Conservation (phyloP, 2,888 invertebrate genomes). For the Platynereis dumerilii region DNA sequence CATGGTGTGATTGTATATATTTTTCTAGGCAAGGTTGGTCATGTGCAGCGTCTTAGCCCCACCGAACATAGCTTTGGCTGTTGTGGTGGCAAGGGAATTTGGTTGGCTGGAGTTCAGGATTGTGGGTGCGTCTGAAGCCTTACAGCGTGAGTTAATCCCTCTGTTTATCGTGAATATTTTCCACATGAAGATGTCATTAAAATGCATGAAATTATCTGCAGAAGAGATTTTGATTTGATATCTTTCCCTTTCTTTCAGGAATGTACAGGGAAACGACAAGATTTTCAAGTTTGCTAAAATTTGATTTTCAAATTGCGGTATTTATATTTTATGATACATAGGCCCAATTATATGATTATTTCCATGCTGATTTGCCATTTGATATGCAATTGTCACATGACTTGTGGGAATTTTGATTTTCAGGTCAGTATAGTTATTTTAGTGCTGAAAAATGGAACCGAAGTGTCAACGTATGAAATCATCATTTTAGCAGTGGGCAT, state of each 20-base stretch:
- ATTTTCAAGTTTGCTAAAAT: slow-evolving; percentile 56
- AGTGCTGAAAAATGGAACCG: slow-evolving; percentile 47
- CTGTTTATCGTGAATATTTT: background rate
- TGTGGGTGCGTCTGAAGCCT: slow-evolving; percentile 51
- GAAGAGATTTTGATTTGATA: too few relatives aligned
- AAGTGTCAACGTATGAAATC: slow-evolving; percentile 41
- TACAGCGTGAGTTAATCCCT: slow-evolving; percentile 55
- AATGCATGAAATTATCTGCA: background rate
- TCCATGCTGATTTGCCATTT: too few relatives aligned
- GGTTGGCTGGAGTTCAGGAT: slow-evolving; percentile 56
- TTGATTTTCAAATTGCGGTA: slow-evolving; percentile 60
- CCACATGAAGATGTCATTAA: background rate
- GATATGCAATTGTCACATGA: too few relatives aligned
- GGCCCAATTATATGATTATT: too few relatives aligned
- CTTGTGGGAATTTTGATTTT: slow-evolving; percentile 2
- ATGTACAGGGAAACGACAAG: slow-evolving; percentile 55
- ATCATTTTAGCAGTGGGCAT: slow-evolving; percentile 49
- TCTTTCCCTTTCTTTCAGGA: too few relatives aligned
- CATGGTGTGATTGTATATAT: too few relatives aligned
- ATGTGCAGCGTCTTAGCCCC: slow-evolving; percentile 48
- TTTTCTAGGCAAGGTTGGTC: slow-evolving; percentile 36
- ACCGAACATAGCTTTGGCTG: slow-evolving; percentile 47
- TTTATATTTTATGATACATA: slow-evolving; percentile 34
- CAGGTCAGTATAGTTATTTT: slow-evolving; percentile 55
- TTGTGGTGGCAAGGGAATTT: slow-evolving; percentile 48